These are phyloP conservation scores for Oxygymnocypris stewartii DNA, from an alignment of 2,113 vertebrate genomes.

Conservation along the genomic window DNA sequence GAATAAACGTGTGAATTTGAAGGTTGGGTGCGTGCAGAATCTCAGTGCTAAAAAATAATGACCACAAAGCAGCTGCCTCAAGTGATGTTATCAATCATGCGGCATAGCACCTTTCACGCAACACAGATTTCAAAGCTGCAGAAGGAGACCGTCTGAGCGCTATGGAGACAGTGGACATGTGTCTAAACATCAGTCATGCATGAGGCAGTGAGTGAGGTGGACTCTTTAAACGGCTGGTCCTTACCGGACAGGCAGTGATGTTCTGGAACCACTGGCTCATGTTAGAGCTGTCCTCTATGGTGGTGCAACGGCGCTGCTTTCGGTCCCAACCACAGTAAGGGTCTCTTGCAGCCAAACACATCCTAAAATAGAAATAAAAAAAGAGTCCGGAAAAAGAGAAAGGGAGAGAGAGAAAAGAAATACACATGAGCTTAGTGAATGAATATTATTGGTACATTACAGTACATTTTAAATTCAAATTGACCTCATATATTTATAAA, in stretches of 20 bases:
- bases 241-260: constrained; percentile 93
- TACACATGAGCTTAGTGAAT: background rate
- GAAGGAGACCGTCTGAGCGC: constrained; percentile 3
- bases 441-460: background rate
- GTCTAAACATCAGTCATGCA: constrained; percentile 4
- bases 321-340: constrained; percentile 97
- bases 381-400: background rate
- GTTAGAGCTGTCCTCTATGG: constrained; percentile 94
- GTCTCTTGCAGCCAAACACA: constrained; percentile 92
- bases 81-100: constrained; percentile 44
- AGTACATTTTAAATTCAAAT: background rate
- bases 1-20: background rate
- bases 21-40: background rate
- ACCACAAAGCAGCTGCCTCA: constrained; percentile 42
- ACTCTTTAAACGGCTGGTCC: constrained; percentile 47
- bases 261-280: constrained; percentile 99
- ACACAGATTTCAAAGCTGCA: constrained; percentile 22
- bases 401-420: background rate
- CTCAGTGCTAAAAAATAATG: constrained; percentile 37
- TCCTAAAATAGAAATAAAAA: constrained; percentile 68
- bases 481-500: background rate
- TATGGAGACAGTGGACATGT: constrained; percentile 1
- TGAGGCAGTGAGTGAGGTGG: background rate
- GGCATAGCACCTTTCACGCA: constrained; percentile 27
- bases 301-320: constrained; percentile 90